These are phyloP conservation scores for Scolopax rusticola DNA, from an alignment of 2,797 vertebrate species.

Conservation along the genomic window DNA sequence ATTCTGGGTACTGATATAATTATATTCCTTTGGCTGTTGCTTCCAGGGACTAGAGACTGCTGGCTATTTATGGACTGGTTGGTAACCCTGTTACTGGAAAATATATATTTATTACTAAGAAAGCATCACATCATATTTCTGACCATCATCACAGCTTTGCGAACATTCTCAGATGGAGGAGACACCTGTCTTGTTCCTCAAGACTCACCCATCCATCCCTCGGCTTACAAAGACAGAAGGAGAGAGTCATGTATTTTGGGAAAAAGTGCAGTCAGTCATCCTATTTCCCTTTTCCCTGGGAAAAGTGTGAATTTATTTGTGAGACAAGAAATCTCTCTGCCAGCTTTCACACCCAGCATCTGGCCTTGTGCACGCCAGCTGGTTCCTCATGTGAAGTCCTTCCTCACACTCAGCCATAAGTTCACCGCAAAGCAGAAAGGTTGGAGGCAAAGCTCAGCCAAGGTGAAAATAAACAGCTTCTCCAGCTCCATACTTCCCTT, in stretches of 20 bases:
- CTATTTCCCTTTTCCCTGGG: not conserved
- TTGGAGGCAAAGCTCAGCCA: not conserved
- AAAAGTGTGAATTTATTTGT: not conserved
- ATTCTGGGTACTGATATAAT: not conserved
- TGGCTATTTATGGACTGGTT: not conserved
- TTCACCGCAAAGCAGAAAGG: not conserved
- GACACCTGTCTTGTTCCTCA: not conserved
- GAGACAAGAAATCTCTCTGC: not conserved
- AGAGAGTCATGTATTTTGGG: not conserved
- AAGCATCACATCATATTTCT: not conserved
- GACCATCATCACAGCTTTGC: not conserved
- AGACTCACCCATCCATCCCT: not conserved
- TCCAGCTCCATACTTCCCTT: not conserved
- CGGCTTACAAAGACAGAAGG: not conserved
- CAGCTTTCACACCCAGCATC: fast-evolving
- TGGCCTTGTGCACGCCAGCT: not conserved
- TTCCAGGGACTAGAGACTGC: not conserved
- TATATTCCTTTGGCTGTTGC: not conserved
- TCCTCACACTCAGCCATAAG: not conserved
- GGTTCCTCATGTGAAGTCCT: fast-evolving
- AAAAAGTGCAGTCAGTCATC: not conserved
- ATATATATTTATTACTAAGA: not conserved
- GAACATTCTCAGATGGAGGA: not conserved
- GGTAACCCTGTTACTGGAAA: not conserved
- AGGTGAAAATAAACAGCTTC: not conserved